A percentile compares a stretch with the other conserved stretches of the same genome.
phyloP scores from a whole-genome alignment of 2,888 invertebrate species.

The Ochropacha duplaris region DNA sequence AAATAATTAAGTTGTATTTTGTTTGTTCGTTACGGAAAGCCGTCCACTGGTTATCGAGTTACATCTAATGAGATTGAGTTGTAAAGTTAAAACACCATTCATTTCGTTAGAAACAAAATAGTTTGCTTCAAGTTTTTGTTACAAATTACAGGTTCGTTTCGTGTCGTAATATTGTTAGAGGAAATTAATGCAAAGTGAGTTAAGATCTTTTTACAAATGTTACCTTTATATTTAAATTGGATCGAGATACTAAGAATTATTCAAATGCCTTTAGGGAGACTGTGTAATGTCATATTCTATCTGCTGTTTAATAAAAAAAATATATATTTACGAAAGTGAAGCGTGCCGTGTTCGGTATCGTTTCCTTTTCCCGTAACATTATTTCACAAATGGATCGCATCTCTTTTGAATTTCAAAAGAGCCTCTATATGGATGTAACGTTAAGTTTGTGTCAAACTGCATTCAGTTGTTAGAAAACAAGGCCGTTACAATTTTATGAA shows the following conservation, averaged over 20 bases:
- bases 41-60: slow-evolving; percentile 23
- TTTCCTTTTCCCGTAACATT: neutral
- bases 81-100: slow-evolving; percentile 5
- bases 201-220: neutral
- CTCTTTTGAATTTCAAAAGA: neutral
- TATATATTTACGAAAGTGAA: neutral
- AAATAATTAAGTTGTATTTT: slow-evolving; percentile 62
- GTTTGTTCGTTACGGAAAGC: slow-evolving; percentile 48
- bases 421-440: neutral
- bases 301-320: neutral
- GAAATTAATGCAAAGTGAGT: neutral
- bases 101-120: slow-evolving; percentile 8
- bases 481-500: slow-evolving; percentile 5
- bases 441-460: neutral
- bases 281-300: no score
- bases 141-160: neutral
- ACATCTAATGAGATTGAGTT: slow-evolving; percentile 23
- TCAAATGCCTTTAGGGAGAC: no score
- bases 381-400: neutral
- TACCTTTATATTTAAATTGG: no score
- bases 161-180: neutral
- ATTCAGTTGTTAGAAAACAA: neutral
- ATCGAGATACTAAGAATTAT: no score
- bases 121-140: neutral
- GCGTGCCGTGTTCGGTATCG: neutral